Evolutionary conservation across 2,113 vertebrate genomes (phyloP).

Genomic region (Camelus dromedarius): DNA sequence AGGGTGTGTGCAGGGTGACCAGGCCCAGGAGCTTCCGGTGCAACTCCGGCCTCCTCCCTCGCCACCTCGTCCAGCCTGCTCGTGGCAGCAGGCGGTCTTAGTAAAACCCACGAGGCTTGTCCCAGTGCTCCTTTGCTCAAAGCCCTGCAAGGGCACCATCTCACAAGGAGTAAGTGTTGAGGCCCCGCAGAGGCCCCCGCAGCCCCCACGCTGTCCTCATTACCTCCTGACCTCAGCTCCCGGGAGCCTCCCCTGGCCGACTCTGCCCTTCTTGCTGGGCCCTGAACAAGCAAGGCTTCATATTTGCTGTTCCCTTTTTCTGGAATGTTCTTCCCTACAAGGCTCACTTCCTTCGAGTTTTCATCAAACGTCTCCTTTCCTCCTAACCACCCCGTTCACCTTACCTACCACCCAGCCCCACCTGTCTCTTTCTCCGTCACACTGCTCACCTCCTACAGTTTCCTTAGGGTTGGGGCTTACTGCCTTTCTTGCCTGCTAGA

Average conservation of each 20-base stretch:
- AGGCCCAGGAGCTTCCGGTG: not conserved
- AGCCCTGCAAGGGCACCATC: fast-evolving
- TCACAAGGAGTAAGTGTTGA: not conserved
- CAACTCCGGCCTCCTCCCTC: not conserved
- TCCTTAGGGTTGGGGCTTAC: not conserved
- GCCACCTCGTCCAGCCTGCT: not conserved
- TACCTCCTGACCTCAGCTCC: not conserved
- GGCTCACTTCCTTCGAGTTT: not conserved
- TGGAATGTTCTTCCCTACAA: not conserved
- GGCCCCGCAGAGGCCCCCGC: fast-evolving
- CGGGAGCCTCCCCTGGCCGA: too few species aligned
- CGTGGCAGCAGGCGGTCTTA: not conserved
- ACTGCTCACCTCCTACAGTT: fast-evolving
- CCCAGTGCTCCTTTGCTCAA: not conserved
- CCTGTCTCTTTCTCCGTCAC: fast-evolving
- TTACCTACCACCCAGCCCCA: too few species aligned
- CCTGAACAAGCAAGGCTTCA: not conserved
- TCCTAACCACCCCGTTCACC: too few species aligned
- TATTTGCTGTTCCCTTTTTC: not conserved
- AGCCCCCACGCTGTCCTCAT: fast-evolving
- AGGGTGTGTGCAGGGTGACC: not conserved
- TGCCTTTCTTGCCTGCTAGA: too few species aligned
- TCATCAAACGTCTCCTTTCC: not conserved
- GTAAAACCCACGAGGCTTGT: not conserved
- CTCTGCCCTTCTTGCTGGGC: not conserved